Base-by-base conservation (phyloP, 2,797 vertebrate species). In the Lophius americanus region DNA sequence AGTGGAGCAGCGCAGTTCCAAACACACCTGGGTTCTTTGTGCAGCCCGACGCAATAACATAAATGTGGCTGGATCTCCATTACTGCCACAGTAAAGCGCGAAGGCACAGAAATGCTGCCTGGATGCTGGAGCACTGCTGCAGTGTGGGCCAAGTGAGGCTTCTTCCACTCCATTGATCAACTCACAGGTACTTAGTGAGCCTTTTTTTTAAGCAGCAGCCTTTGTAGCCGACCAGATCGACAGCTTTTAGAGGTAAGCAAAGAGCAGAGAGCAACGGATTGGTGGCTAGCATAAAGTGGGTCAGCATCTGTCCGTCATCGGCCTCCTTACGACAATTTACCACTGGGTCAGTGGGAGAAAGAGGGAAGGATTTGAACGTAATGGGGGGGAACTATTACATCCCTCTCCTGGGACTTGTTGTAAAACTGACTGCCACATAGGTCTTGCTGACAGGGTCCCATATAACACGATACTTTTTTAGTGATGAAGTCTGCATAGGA, bases 11-110 rank as follows among this genome's bases (percentile, higher is more conserved):
- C 74, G 54, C 68, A 63, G 65, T 67, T 64, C 47, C 65, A 49
- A 70, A 76, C 70, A 88, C 91, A 92, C 89, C 91, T 91, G 92
- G 88, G 78, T 54, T 58, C 85, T 80, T 87, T 89, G 78, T 78
- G 13, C 56, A 71, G 53, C 62, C 58, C 49, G 8, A 69, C 50
- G 73, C 12, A 23, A 55, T 60, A 49, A 47, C 23, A n/a, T 39
- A 61, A 55, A 13, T 2, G 9, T 54, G 44, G 50, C 49, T 3
- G 49, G 38, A 48, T n/a, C 64, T 70, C 41, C 60, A 59, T 76
- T 54, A 13, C 49, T 23, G 32, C 50, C 0, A 38, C 6, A 39
- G 33, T 39, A 36, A 70, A 35, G 51, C 53, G 52, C 4, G 43
- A 55, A 51, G 63, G 51, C 32, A 3, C 46, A 14, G 64, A 41